Evolutionary conservation across 2,113 vertebrate species (phyloP), one percentile per base, ranked within the genome.

Genomic region (Tinamus guttatus): DNA sequence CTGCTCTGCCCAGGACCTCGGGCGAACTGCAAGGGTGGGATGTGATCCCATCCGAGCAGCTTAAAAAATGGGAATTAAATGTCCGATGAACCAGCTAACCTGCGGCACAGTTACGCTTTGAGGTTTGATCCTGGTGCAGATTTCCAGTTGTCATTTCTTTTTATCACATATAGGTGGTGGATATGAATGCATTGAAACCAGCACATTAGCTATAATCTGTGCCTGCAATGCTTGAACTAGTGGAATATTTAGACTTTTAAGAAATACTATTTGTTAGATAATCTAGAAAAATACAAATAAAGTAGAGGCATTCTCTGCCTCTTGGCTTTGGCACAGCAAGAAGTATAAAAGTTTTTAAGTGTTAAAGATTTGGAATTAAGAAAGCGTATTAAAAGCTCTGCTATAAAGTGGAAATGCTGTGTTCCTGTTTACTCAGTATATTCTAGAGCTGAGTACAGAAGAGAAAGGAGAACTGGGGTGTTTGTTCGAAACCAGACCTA

Each of bases 241-340:
- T 28, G 47, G 70, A 76, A 28, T 25, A 27, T 11, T 54, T 24
- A 73, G 68, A 43, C 30, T 84, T 67, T 16, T 54, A 75, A 81
- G 65, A 93, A 91, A 96, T 68, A 65, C 12, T 64, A 43, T 73
- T 94, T 64, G 52, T 76, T 94, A 91, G 51, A 68, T 77, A 82
- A 71, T 80, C 7, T 73, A 80, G 69, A 84, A 85, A 75, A 88
- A 81, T 38, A 88, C 22, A 85, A 75, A 47, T 22, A 51, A 54
- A 49, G 28, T 22, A 40, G 58, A 90, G 78, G 71, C 73, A 24
- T 69, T 76, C 71, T 24, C 16, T 80, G 40, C 69, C 90, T 85
- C 81, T 92, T 64, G 56, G 59, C 88, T 96, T 94, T 96, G 95
- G 94, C 65, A 91, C 11, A 3, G 68, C 52, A 84, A 81, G 85